Conservation (phyloP, 2,888 invertebrate genomes). For the Acronicta psi region DNA sequence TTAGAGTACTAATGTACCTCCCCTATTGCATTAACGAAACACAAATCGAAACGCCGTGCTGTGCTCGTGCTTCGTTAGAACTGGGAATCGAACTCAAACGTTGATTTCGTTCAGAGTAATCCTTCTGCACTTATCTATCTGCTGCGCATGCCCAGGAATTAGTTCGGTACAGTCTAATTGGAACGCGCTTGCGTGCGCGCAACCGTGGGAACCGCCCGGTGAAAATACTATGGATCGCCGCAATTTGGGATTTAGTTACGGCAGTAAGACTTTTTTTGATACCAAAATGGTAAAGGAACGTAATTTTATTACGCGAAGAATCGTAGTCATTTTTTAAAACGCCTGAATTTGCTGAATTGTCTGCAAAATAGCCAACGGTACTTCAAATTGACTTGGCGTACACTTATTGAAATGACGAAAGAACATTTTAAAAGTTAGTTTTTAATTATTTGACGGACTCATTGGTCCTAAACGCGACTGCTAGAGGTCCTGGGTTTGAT, state of each 20-base stretch:
- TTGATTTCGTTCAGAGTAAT: slow-evolving; percentile 1
- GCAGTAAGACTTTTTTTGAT: slow-evolving; percentile 64
- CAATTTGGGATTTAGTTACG: slow-evolving; percentile 78
- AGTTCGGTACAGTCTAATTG: slow-evolving; percentile 70
- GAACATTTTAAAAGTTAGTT: too few relatives aligned
- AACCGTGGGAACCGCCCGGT: slow-evolving; percentile 81
- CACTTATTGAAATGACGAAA: too few relatives aligned
- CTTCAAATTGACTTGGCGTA: background rate
- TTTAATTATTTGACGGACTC: too few relatives aligned
- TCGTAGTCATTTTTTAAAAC: slow-evolving; percentile 1
- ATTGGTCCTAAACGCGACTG: too few relatives aligned
- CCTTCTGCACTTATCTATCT: slow-evolving; percentile 42
- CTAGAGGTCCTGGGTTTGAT: too few relatives aligned
- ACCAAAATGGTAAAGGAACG: slow-evolving; percentile 38
- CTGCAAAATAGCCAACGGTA: slow-evolving; percentile 2
- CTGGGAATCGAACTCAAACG: too few relatives aligned
- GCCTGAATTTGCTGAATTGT: slow-evolving; percentile 2
- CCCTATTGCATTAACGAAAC: too few relatives aligned
- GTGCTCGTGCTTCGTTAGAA: too few relatives aligned
- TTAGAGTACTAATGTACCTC: too few relatives aligned
- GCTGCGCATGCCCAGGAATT: slow-evolving; percentile 73
- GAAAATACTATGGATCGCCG: slow-evolving; percentile 75
- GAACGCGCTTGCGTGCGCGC: slow-evolving; percentile 79
- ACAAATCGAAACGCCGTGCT: too few relatives aligned
- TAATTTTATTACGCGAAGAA: slow-evolving; percentile 30